Evolutionary conservation across 2,888 invertebrate species (phyloP).

Genomic region (Luperina nickerlii): DNA sequence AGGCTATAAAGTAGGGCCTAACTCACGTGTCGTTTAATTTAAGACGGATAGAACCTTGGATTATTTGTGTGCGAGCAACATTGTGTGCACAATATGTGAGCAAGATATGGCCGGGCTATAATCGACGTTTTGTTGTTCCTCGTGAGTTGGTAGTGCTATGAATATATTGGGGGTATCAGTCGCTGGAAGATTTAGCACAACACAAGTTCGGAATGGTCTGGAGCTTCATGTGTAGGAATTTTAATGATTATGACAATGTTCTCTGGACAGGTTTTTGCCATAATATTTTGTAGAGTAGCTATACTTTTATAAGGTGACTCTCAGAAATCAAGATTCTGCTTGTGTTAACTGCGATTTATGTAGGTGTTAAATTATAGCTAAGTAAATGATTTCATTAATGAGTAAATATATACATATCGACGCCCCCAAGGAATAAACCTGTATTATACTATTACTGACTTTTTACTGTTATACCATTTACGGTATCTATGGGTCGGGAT

Average conservation of each 20-base stretch:
- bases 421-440: no score
- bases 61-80: slow-evolving; percentile 59
- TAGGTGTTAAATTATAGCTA: not conserved
- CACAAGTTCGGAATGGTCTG: no score
- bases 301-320: not conserved
- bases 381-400: not conserved
- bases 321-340: not conserved
- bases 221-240: not conserved
- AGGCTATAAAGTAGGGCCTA: slow-evolving; percentile 51
- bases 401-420: no score
- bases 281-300: not conserved
- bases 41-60: slow-evolving; percentile 62
- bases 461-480: no score
- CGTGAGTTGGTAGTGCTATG: not conserved
- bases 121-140: slow-evolving; percentile 44
- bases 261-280: not conserved
- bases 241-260: not conserved
- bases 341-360: not conserved
- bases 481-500: no score
- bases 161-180: slow-evolving; percentile 9
- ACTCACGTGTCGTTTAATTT: slow-evolving; percentile 56
- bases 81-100: slow-evolving; percentile 48
- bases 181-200: not conserved
- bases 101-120: slow-evolving; percentile 32
- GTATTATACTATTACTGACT: no score